These are phyloP conservation scores for Drosophila nasuta DNA, from an alignment of 1,140 invertebrate genomes.

Conservation along the genomic window DNA sequence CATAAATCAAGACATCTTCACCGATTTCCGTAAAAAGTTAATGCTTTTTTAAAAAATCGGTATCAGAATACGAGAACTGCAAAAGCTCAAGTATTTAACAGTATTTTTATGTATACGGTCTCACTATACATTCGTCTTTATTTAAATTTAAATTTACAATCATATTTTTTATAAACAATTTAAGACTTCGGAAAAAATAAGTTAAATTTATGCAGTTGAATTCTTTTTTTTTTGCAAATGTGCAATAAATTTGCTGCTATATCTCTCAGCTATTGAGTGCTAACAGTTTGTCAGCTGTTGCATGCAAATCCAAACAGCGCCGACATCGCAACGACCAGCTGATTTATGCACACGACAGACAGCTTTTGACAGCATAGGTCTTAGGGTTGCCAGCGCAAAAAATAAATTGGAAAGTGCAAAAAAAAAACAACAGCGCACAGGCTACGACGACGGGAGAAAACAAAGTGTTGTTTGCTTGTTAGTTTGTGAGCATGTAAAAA, in stretches of 20 bases:
- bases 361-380: neutral
- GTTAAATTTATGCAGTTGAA: too few species aligned
- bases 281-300: neutral
- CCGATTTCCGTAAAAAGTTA: too few species aligned
- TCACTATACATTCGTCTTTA: too few species aligned
- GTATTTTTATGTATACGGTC: too few species aligned
- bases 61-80: too few species aligned
- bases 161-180: too few species aligned
- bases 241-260: neutral
- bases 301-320: neutral
- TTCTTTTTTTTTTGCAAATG: neutral
- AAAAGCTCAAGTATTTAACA: too few species aligned
- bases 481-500: conserved; percentile 8
- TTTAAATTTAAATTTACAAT: too few species aligned
- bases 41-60: too few species aligned
- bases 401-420: conserved; percentile 51
- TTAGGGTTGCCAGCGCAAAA: conserved; percentile 21
- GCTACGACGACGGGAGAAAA: conserved; percentile 27
- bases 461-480: conserved; percentile 24
- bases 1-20: too few species aligned
- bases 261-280: neutral
- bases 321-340: conserved; percentile 14
- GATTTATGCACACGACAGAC: neutral
- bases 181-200: too few species aligned
- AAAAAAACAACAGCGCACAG: conserved; percentile 33